phyloP scores from a whole-genome alignment of 2,797 vertebrate genomes.

The Coluber constrictor region DNA sequence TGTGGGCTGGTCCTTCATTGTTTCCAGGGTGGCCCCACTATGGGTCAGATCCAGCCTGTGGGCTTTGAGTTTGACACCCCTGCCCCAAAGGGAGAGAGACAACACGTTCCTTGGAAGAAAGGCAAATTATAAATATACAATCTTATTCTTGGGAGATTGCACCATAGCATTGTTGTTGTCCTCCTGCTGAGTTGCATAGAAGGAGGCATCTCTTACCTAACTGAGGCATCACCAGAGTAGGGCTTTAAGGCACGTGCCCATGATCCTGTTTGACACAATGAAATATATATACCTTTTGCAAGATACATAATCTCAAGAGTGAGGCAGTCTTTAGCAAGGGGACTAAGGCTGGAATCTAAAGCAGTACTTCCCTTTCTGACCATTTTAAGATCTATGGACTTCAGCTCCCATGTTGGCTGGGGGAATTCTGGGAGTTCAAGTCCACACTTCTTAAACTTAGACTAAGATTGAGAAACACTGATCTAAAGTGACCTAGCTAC shows the following conservation, averaged over 20 bases:
- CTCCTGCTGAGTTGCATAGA: neutral
- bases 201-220: neutral
- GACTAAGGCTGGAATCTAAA: neutral
- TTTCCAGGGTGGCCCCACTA: no score
- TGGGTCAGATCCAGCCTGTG: no score
- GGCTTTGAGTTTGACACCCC: no score
- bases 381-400: neutral
- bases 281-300: neutral
- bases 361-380: neutral
- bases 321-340: neutral
- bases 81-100: neutral
- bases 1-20: no score
- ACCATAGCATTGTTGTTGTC: neutral
- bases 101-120: neutral
- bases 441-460: neutral
- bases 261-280: neutral
- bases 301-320: neutral
- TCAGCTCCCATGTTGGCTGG: neutral
- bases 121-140: neutral
- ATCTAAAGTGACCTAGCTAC: neutral
- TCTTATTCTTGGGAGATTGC: neutral
- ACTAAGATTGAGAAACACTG: neutral
- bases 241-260: neutral
- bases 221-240: neutral
- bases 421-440: neutral